phyloP scores from a whole-genome alignment of 2,113 vertebrate species.

The Tupaia chinensis region DNA sequence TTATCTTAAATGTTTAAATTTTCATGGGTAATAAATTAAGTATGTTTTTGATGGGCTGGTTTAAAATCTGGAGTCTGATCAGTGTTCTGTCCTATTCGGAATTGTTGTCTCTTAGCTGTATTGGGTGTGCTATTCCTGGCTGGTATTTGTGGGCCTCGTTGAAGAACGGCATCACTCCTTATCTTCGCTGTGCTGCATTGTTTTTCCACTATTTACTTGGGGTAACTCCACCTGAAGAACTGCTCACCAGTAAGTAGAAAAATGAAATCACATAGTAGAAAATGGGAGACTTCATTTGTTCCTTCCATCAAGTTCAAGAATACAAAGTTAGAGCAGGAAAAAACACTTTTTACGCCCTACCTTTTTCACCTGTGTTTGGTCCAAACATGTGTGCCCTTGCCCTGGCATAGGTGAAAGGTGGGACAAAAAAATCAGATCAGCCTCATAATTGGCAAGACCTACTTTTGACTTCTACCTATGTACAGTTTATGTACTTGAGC shows the following conservation, averaged over 20 bases:
- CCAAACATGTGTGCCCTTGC: neutral
- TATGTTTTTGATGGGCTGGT: slow-evolving; percentile 19
- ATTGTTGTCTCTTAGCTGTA: slow-evolving; percentile 86
- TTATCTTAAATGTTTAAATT: slow-evolving; percentile 62
- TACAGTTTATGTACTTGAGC: neutral
- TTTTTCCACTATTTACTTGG: slow-evolving; percentile 97
- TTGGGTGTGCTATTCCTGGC: slow-evolving; percentile 88
- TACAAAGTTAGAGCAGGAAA: neutral
- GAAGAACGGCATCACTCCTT: slow-evolving; percentile 93
- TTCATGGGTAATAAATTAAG: slow-evolving; percentile 25
- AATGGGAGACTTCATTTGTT: neutral
- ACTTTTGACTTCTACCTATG: neutral
- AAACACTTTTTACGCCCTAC: neutral
- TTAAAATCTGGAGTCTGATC: slow-evolving; percentile 50
- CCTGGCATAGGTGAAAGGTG: neutral
- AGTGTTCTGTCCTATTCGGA: slow-evolving; percentile 11
- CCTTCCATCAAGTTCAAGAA: slow-evolving; percentile 37
- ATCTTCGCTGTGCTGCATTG: slow-evolving; percentile 94
- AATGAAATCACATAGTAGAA: slow-evolving; percentile 27
- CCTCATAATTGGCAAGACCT: neutral
- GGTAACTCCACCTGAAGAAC: slow-evolving; percentile 95
- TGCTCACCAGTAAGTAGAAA: slow-evolving; percentile 87
- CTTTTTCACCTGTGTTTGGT: neutral
- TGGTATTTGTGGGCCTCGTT: slow-evolving; percentile 91
- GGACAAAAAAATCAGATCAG: neutral